Conservation (phyloP, 2,113 vertebrate species). For the Holacanthus passer region DNA sequence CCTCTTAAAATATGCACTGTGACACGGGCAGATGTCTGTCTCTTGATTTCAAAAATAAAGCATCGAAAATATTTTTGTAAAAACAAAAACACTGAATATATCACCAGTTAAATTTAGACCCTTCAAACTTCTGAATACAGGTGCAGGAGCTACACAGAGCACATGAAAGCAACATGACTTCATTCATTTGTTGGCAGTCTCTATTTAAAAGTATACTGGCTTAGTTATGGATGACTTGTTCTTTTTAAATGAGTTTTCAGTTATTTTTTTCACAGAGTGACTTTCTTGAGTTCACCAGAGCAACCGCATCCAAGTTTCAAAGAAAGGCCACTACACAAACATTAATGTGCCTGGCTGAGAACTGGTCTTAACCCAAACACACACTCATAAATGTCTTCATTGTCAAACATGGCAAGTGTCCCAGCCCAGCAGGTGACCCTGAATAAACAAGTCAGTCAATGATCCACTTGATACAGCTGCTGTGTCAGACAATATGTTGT, state of each 20-base stretch:
- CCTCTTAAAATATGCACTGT: not conserved
- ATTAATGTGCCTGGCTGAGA: constrained; percentile 5
- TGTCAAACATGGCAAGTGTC: not conserved
- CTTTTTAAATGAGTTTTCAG: not conserved
- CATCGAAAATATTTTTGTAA: not conserved
- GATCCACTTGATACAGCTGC: not conserved
- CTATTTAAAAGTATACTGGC: not conserved
- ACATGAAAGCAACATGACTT: not conserved
- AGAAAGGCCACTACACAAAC: constrained; percentile 5
- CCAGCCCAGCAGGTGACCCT: constrained; percentile 21
- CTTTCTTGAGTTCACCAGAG: not conserved
- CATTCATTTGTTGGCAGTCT: not conserved
- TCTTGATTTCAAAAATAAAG: not conserved
- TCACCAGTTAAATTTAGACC: not conserved
- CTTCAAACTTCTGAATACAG: not conserved
- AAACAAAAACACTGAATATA: not conserved
- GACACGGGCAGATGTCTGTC: not conserved
- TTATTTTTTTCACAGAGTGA: not conserved
- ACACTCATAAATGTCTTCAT: not conserved
- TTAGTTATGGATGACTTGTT: constrained; percentile 12
- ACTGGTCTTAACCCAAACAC: constrained; percentile 4
- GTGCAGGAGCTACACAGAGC: not conserved
- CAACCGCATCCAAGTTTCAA: not conserved
- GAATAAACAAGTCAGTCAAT: constrained; percentile 14
- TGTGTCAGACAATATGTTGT: not conserved